Percentiles rank a stretch among this genome's conserved stretches.
Evolutionary conservation across 2,797 vertebrate species (phyloP).

Genomic region (Coranthus polyacanthus): DNA sequence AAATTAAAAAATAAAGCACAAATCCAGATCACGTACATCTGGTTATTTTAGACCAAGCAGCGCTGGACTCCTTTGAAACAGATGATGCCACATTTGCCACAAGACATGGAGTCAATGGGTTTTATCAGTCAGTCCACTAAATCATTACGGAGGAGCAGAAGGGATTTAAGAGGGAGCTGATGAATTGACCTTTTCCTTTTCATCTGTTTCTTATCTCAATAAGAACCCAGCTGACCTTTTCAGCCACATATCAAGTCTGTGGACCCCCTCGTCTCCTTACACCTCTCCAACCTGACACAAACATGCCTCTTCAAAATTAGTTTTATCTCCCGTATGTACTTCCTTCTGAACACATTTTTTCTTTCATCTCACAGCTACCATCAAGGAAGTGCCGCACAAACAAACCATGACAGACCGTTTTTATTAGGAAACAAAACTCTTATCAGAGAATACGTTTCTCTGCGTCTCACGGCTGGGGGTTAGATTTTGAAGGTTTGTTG

Average conservation of each 20-base stretch:
- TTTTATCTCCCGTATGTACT: conserved; percentile 55
- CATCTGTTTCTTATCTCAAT: conserved; percentile 81
- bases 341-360: conserved; percentile 33
- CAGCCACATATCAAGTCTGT: conserved; percentile 70
- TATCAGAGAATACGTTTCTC: conserved; percentile 51
- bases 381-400: conserved; percentile 36
- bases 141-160: conserved; percentile 59
- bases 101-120: conserved; percentile 66
- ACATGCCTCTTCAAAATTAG: conserved; percentile 61
- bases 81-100: conserved; percentile 49
- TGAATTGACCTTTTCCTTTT: conserved; percentile 85
- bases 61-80: conserved; percentile 17
- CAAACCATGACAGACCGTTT: conserved; percentile 54
- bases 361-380: conserved; percentile 7
- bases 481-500: conserved; percentile 40
- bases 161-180: conserved; percentile 81
- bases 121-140: conserved; percentile 76
- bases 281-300: conserved; percentile 43
- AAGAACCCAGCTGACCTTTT: conserved; percentile 84
- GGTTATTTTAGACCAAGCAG: neutral
- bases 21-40: conserved; percentile 18
- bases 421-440: conserved; percentile 46
- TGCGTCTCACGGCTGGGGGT: conserved; percentile 27
- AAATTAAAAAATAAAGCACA: conserved; percentile 24
- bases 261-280: conserved; percentile 37